These are phyloP conservation scores for Perizoma affinitatum DNA, from an alignment of 2,888 invertebrate species.

Conservation along the genomic window DNA sequence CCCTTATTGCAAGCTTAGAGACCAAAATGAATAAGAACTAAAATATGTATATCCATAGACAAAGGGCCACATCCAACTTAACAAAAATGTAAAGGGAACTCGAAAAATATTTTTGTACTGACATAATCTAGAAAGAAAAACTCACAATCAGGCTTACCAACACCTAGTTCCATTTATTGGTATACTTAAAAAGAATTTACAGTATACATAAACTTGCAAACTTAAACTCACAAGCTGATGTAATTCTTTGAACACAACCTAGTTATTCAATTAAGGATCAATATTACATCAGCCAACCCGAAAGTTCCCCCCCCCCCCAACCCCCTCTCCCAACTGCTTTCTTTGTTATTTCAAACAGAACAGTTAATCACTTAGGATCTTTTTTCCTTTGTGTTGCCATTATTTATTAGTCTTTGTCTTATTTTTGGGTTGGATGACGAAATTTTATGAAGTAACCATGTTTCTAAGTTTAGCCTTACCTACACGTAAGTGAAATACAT, in stretches of 20 bases:
- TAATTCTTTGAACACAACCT: neutral
- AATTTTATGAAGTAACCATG: neutral
- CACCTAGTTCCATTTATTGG: too few relatives aligned
- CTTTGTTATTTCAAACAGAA: conserved; percentile 38
- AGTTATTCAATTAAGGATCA: conserved; percentile 23
- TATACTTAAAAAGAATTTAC: too few relatives aligned
- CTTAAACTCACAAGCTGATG: too few relatives aligned
- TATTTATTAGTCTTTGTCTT: conserved; percentile 32
- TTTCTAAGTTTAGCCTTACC: neutral
- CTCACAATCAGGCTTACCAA: too few relatives aligned
- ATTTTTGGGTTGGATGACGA: conserved; percentile 19
- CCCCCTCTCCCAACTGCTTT: conserved; percentile 30
- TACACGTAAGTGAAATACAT: too few relatives aligned
- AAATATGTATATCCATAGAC: neutral
- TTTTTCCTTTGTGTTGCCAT: conserved; percentile 29
- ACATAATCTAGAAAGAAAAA: too few relatives aligned
- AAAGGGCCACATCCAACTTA: conserved; percentile 2
- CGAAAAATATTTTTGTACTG: neutral
- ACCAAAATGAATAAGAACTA: too few relatives aligned
- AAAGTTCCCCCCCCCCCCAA: conserved; percentile 38
- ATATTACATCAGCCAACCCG: conserved; percentile 51
- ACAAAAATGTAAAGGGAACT: neutral
- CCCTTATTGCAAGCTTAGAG: too few relatives aligned
- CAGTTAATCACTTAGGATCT: conserved; percentile 34
- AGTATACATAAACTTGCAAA: too few relatives aligned